phyloP scores from a whole-genome alignment of 2,888 invertebrate species.

The Hesperia comma region DNA sequence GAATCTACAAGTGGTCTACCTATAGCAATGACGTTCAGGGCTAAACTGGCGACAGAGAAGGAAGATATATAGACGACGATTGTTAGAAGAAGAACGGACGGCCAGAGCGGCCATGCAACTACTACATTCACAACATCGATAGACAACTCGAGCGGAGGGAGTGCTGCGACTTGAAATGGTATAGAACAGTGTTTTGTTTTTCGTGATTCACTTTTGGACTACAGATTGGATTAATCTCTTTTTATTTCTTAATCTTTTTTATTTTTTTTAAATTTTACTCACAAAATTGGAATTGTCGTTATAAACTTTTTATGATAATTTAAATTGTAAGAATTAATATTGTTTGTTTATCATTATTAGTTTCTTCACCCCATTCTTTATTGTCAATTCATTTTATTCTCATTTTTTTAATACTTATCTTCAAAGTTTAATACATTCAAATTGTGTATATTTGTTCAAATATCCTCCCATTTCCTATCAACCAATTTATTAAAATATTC shows the following conservation, averaged over 20 bases:
- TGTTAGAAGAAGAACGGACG: conserved; percentile 72
- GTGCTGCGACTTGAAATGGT: conserved; percentile 77
- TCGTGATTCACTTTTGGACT: conserved; percentile 3
- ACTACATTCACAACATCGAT: conserved; percentile 82
- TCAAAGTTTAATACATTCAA: too few species aligned
- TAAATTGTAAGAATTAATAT: too few species aligned
- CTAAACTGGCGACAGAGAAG: conserved; percentile 78
- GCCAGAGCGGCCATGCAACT: conserved; percentile 80
- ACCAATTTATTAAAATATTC: not conserved
- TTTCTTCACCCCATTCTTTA: too few species aligned
- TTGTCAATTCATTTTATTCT: not conserved
- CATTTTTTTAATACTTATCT: too few species aligned
- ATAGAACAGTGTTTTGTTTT: conserved; percentile 57
- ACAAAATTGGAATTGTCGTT: too few species aligned
- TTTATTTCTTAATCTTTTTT: not conserved
- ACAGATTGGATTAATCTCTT: conserved; percentile 6
- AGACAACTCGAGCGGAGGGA: conserved; percentile 75
- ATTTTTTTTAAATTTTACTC: not conserved
- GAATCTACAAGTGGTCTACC: conserved; percentile 81
- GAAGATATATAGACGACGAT: conserved; percentile 72
- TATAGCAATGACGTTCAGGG: conserved; percentile 67
- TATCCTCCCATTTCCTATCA: not conserved
- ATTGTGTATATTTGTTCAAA: not conserved
- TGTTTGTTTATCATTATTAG: too few species aligned
- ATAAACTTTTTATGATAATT: too few species aligned